Evolutionary conservation across 2,113 vertebrate genomes (phyloP), one percentile per base, ranked within the genome.

Genomic region (Poecilia latipinna): DNA sequence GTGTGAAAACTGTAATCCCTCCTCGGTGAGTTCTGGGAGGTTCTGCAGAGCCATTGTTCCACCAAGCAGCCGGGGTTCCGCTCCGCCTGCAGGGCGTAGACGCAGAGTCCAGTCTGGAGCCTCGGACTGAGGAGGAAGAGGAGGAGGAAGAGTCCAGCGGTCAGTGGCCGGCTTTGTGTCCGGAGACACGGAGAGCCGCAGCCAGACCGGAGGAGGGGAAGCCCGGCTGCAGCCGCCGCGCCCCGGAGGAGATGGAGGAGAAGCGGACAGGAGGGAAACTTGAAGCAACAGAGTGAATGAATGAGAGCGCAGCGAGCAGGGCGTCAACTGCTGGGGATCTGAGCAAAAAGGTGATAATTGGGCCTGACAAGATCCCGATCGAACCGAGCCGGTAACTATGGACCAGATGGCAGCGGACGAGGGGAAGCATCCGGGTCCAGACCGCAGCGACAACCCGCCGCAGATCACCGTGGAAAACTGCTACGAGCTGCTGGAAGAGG

Each of bases 401-500:
- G 44, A 68, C 1, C 61, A 17, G 44, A 48, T 48, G 2, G 4
- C 79, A 35, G 26, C 64, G 33, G 4, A 24, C 0, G 42, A 33
- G 64, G 33, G 1, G 0, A 0, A 3, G 32, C 6, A 54, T 65
- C 61, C 70, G 28, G 10, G 42, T 65, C 61, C 70, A 4, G 54
- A 39, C 0, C 7, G 61, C 51, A 0, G 68, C 57, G 68, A 42
- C 64, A 35, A 29, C 51, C 42, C 17, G 78, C 61, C 4, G 71
- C 67, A 22, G 88, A 94, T 98, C 68, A 93, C 91, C 64, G 92
- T 94, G 0, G 93, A 94, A 68, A 96, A 97, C 94, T 97, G 97
- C 91, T 94, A 91, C 65, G 94, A 96, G 79, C 93, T 97, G 2
- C 92, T 98, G 74, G 88, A 86, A 35, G 91, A 94, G 68, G 96